phyloP scores from a whole-genome alignment of 1,140 invertebrate species.

The Aphis gossypii region DNA sequence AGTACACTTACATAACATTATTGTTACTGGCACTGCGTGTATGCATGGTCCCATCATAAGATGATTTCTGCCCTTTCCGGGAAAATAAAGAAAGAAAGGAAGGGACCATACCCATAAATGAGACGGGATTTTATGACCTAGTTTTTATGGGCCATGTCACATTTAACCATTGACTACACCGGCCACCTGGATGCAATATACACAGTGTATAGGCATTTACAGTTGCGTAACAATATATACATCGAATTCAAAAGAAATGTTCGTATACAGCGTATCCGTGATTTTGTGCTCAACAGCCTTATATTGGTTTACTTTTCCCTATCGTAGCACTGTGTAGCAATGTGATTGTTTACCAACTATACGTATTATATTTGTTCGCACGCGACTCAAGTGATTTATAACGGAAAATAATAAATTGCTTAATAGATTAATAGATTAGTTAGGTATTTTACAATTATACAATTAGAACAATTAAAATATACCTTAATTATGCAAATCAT shows the following conservation, averaged over 20 bases:
- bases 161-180: not conserved
- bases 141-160: slow-evolving; percentile 27
- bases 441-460: not conserved
- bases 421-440: not conserved
- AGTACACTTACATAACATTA: slow-evolving; percentile 41
- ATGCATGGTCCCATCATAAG: not conserved
- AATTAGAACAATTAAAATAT: not conserved
- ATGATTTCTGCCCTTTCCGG: slow-evolving; percentile 18
- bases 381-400: not conserved
- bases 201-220: not conserved
- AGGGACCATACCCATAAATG: not conserved
- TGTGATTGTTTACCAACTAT: not conserved
- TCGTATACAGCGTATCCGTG: not conserved
- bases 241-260: slow-evolving; percentile 24
- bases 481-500: not conserved
- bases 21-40: not conserved
- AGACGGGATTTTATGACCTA: slow-evolving; percentile 45
- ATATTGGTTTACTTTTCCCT: not conserved
- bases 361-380: not conserved
- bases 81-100: slow-evolving; percentile 28
- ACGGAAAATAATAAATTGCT: not conserved
- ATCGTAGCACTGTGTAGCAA: not conserved
- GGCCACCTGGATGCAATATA: slow-evolving; percentile 31
- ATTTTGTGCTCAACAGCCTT: not conserved
- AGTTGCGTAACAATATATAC: not conserved